These are phyloP conservation scores for Trichogramma pretiosum DNA, from an alignment of 1,140 invertebrate genomes.

Conservation along the genomic window DNA sequence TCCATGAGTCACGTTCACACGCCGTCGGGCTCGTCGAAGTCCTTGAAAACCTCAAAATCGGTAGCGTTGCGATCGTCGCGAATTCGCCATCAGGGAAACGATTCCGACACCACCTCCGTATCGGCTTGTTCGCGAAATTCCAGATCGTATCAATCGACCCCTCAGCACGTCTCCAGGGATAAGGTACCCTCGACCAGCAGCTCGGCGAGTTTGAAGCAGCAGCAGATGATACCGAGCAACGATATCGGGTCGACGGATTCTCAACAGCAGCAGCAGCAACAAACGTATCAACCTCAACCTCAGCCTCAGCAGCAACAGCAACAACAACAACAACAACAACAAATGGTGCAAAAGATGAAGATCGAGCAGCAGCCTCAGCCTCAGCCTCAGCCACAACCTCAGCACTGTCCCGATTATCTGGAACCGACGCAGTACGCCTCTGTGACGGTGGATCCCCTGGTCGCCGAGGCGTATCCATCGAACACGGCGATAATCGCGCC, in stretches of 20 bases:
- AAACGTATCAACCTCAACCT: constrained; percentile 20
- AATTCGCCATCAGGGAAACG: constrained; percentile 42
- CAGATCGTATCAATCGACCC: constrained; percentile 21
- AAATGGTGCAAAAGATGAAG: constrained; percentile 20
- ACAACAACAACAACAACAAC: constrained; percentile 19
- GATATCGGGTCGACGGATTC: not conserved
- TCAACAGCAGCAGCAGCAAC: constrained; percentile 15
- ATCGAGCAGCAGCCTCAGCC: constrained; percentile 30
- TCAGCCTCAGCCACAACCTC: constrained; percentile 6
- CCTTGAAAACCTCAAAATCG: constrained; percentile 32
- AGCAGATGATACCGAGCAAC: constrained; percentile 12
- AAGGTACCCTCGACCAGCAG: constrained; percentile 21
- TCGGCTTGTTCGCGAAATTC: constrained; percentile 60
- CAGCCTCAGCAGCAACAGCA: constrained; percentile 19
- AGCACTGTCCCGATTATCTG: constrained; percentile 32
- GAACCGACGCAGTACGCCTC: constrained; percentile 55
- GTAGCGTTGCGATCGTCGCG: constrained; percentile 32
- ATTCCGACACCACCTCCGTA: constrained; percentile 57
- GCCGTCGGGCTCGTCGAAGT: constrained; percentile 41
- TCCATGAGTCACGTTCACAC: constrained; percentile 26
- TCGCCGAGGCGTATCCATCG: constrained; percentile 39
- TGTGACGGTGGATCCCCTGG: constrained; percentile 53
- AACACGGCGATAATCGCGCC: constrained; percentile 29
- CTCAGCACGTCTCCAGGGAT: not conserved
- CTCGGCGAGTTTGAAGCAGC: constrained; percentile 19